phyloP scores from a whole-genome alignment of 1,140 invertebrate species.

The Macrosteles quadrilineatus region DNA sequence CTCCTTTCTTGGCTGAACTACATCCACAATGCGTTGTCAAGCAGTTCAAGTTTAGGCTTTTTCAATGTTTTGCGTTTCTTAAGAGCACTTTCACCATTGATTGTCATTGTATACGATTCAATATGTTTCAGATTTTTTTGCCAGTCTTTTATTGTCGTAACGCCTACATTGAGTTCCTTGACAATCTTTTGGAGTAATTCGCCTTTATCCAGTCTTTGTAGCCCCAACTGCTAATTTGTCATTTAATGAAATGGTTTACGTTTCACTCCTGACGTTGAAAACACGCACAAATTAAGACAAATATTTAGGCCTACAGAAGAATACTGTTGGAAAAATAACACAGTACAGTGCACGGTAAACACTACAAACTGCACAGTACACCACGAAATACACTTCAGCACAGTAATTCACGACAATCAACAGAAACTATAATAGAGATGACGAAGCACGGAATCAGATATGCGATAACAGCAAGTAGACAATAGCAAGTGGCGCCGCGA shows the following conservation, averaged over 20 bases:
- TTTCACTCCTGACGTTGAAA: neutral
- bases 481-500: neutral
- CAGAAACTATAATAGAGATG: neutral
- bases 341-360: neutral
- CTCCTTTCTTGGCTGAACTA: conserved; percentile 20
- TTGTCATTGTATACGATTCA: neutral
- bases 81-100: neutral
- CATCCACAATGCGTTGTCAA: neutral
- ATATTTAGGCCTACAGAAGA: neutral
- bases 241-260: neutral
- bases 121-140: neutral
- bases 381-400: no score
- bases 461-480: neutral
- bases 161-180: neutral
- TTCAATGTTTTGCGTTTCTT: conserved; percentile 21
- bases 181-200: conserved; percentile 5
- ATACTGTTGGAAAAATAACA: neutral
- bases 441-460: neutral
- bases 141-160: no score
- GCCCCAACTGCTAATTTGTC: neutral
- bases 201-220: conserved; percentile 5
- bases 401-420: neutral
- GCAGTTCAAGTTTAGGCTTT: conserved; percentile 13
- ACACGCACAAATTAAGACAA: neutral
- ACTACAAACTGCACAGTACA: no score